A percentile compares a stretch with the other conserved stretches of the same genome.
Evolutionary conservation across 2,113 vertebrate species (phyloP).

Genomic region (Chlorocebus sabaeus): DNA sequence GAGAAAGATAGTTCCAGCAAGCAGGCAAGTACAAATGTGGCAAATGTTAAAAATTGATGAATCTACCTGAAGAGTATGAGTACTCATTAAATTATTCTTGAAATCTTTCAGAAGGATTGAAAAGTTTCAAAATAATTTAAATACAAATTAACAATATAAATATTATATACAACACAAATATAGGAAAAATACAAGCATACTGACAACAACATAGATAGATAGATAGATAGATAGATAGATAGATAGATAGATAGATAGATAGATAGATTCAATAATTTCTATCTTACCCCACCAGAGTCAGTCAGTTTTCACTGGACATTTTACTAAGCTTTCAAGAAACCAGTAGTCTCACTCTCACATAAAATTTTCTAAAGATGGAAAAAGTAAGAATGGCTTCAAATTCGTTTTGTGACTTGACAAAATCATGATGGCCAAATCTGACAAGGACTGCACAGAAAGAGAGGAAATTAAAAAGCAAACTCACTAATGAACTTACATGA

Average conservation of each 20-base stretch:
- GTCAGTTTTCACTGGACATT: not conserved
- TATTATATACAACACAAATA: not conserved
- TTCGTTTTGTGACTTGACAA: not conserved
- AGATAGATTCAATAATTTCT: not conserved
- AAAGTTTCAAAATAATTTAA: conserved; percentile 7
- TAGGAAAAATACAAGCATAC: not conserved
- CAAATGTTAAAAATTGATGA: not conserved
- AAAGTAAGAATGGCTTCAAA: not conserved
- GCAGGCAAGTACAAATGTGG: not conserved
- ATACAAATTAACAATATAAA: not conserved
- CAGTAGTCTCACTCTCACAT: not conserved
- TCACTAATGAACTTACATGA: not conserved
- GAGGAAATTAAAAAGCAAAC: not conserved
- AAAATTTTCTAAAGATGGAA: conserved; percentile 7
- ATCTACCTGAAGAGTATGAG: not conserved
- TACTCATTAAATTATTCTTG: not conserved
- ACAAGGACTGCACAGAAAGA: not conserved
- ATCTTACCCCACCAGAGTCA: not conserved
- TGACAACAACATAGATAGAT: not conserved
- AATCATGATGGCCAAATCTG: not conserved
- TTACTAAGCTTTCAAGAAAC: not conserved
- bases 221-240: not conserved
- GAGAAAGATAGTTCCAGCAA: not conserved
- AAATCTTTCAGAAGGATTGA: not conserved
- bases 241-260: not conserved